Evolutionary conservation across 2,888 invertebrate species (phyloP).

Genomic region (Chrysina gloriosa): DNA sequence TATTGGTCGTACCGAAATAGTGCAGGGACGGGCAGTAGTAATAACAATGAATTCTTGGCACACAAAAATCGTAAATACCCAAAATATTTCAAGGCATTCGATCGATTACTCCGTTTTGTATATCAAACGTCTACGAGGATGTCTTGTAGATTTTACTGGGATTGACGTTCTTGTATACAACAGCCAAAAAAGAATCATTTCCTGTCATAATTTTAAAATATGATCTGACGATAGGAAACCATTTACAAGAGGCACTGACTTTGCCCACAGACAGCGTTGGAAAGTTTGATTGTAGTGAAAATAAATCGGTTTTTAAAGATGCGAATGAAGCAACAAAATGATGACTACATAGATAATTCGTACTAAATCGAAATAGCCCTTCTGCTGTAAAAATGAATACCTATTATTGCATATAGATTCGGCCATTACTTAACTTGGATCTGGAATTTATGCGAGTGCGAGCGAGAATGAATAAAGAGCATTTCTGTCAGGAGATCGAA

Average conservation of each 20-base stretch:
- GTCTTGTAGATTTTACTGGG: neutral
- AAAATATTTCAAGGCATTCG: constrained; percentile 19
- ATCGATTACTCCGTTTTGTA: constrained; percentile 15
- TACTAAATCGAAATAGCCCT: too few relatives aligned
- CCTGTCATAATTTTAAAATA: neutral
- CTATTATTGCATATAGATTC: too few relatives aligned
- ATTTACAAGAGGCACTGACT: too few relatives aligned
- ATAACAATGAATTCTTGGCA: constrained; percentile 38
- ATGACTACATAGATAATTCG: too few relatives aligned
- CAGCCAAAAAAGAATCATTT: neutral
- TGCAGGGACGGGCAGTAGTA: constrained; percentile 27
- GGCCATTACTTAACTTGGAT: too few relatives aligned
- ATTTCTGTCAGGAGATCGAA: too few relatives aligned
- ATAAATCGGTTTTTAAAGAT: neutral
- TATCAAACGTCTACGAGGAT: neutral
- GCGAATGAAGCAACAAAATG: neutral
- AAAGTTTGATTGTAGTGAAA: too few relatives aligned
- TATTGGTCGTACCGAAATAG: constrained; percentile 17
- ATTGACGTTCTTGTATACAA: constrained; percentile 19
- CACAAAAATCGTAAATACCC: constrained; percentile 34
- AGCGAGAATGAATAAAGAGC: too few relatives aligned
- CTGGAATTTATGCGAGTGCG: too few relatives aligned
- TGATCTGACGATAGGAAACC: too few relatives aligned
- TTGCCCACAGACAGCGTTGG: too few relatives aligned
- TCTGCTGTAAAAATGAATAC: too few relatives aligned